Evolutionary conservation across 2,888 invertebrate species (phyloP).

Genomic region (Argyresthia albistria): DNA sequence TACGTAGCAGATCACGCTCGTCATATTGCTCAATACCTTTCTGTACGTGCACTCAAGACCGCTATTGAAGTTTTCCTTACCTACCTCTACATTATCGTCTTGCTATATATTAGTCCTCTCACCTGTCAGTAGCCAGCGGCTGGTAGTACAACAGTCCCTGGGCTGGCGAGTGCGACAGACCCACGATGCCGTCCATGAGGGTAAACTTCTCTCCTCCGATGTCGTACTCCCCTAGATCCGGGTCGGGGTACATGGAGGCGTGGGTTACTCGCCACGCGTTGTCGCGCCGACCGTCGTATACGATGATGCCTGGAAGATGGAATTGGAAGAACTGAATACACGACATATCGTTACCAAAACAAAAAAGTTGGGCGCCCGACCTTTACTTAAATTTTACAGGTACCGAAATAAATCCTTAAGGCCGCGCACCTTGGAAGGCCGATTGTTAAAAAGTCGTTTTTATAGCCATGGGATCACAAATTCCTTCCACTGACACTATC

Average conservation of each 20-base stretch:
- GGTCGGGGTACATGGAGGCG: constrained; percentile 89
- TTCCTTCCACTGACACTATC: no score
- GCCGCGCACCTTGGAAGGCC: no score
- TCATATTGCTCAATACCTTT: no score
- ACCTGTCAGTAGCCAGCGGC: constrained; percentile 81
- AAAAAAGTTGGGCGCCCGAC: no score
- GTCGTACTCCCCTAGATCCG: constrained; percentile 81
- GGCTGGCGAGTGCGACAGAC: constrained; percentile 77
- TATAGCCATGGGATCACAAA: no score
- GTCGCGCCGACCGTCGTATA: constrained; percentile 80
- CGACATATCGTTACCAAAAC: no score
- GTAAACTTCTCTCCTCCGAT: constrained; percentile 80
- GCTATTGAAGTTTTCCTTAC: background rate
- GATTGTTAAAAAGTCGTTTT: no score
- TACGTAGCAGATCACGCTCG: no score
- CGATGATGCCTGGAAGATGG: constrained; percentile 49
- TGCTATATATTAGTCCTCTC: constrained; percentile 2
- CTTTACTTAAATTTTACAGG: no score
- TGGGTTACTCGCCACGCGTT: constrained; percentile 86
- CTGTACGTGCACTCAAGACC: no score
- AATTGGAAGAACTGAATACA: no score
- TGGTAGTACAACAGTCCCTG: constrained; percentile 78
- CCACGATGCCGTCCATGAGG: constrained; percentile 82
- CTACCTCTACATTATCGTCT: background rate
- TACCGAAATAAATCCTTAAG: no score